A percentile compares a stretch with the other conserved stretches of the same genome.
Evolutionary conservation across 2,113 vertebrate genomes (phyloP).

Genomic region (Cebus imitator): DNA sequence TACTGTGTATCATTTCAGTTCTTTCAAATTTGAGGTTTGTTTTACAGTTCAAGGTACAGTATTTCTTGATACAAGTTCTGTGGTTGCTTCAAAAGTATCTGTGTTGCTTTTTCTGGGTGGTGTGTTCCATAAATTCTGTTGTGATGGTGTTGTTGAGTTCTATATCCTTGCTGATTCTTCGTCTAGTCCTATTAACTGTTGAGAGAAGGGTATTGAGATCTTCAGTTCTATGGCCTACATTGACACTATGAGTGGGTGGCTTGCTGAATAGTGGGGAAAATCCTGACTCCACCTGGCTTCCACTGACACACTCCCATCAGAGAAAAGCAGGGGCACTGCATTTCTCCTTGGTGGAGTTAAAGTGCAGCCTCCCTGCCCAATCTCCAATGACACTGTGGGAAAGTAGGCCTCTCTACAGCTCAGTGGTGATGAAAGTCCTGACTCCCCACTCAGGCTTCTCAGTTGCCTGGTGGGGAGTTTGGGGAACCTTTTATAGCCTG

Average conservation of each 20-base stretch:
- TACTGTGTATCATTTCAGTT: not conserved
- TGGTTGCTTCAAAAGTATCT: not conserved
- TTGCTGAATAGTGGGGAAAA: not conserved
- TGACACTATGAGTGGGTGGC: not conserved
- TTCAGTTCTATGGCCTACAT: not conserved
- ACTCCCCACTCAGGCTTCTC: not conserved
- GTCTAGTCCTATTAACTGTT: not conserved
- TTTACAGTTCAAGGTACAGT: not conserved
- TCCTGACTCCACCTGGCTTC: not conserved
- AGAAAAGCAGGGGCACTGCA: not conserved
- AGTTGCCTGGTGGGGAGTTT: not conserved
- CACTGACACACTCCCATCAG: not conserved
- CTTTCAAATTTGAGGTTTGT: conserved; percentile 36
- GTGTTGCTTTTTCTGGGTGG: not conserved
- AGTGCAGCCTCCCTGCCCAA: not conserved
- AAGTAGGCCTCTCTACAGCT: not conserved
- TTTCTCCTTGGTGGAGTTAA: not conserved
- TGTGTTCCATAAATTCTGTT: not conserved
- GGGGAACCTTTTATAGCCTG: not conserved
- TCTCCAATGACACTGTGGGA: not conserved
- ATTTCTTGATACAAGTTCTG: not conserved
- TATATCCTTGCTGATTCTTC: not conserved
- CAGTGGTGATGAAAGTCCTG: not conserved
- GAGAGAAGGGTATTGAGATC: not conserved
- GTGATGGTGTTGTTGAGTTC: not conserved